Conservation (phyloP, 1,140 invertebrate species). For the Bombus waltoni region DNA sequence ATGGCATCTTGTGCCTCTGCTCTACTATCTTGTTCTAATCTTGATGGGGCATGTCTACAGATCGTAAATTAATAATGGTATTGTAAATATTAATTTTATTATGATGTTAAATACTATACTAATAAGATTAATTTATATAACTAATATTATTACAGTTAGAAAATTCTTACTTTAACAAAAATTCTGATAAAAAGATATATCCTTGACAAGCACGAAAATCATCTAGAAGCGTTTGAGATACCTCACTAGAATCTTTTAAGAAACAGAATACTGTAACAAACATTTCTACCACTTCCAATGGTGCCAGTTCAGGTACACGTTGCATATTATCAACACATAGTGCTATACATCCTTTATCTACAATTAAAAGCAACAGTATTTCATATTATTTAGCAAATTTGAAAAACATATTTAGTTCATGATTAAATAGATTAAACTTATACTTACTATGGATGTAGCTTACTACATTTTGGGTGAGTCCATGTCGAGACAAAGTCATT, state of each 20-base stretch:
- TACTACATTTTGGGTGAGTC: constrained; percentile 95
- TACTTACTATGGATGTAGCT: constrained; percentile 98
- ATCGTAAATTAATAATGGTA: constrained; percentile 48
- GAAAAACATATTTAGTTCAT: not conserved
- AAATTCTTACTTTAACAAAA: constrained; percentile 92
- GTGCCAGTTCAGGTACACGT: constrained; percentile 94
- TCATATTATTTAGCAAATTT: not conserved
- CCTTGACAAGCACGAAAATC: constrained; percentile 98
- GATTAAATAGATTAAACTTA: not conserved
- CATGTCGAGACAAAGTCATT: constrained; percentile 97
- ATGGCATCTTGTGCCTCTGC: constrained; percentile 94
- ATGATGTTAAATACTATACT: not conserved
- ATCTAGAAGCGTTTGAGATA: constrained; percentile 96
- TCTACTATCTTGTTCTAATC: constrained; percentile 89
- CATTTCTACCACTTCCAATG: constrained; percentile 98
- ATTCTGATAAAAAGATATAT: constrained; percentile 97
- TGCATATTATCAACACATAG: constrained; percentile 99
- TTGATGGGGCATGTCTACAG: constrained; percentile 81
- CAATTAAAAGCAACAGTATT: constrained; percentile 72
- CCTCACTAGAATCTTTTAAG: constrained; percentile 98
- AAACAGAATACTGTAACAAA: constrained; percentile 99
- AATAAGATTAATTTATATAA: constrained; percentile 12
- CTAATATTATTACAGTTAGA: not conserved
- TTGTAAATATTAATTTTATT: not conserved
- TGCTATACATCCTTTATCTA: constrained; percentile 97